These are phyloP conservation scores for Callosobruchus maculatus DNA, from an alignment of 2,888 invertebrate species.

Conservation along the genomic window DNA sequence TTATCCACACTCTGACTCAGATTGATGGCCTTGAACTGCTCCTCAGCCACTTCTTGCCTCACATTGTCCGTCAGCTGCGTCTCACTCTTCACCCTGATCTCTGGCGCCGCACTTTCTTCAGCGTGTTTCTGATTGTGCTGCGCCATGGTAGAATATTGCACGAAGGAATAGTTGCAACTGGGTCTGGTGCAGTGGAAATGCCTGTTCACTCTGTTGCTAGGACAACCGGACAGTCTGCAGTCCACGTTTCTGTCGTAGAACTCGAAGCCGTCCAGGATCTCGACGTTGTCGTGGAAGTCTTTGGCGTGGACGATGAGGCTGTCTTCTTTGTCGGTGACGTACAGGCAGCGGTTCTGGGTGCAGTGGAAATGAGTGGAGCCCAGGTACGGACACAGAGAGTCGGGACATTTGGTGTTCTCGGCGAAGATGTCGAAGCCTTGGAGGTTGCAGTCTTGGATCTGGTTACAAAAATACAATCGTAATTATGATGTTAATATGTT, in stretches of 20 bases:
- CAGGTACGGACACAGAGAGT: slow-evolving; percentile 68
- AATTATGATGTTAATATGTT: too few species aligned
- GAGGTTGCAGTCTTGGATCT: slow-evolving; percentile 54
- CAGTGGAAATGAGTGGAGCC: slow-evolving; percentile 82
- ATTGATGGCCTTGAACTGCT: slow-evolving; percentile 41
- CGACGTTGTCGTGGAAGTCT: slow-evolving; percentile 80
- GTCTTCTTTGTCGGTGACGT: slow-evolving; percentile 74
- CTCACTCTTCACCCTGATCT: slow-evolving; percentile 31
- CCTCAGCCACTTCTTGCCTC: slow-evolving; percentile 24
- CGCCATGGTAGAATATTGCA: slow-evolving; percentile 70
- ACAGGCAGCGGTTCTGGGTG: slow-evolving; percentile 76
- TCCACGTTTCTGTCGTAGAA: slow-evolving; percentile 75
- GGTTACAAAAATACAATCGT: slow-evolving; percentile 16
- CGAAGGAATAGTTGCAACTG: slow-evolving; percentile 69
- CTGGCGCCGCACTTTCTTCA: slow-evolving; percentile 36
- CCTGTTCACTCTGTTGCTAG: slow-evolving; percentile 65
- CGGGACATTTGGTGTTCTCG: slow-evolving; percentile 67
- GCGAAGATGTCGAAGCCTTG: slow-evolving; percentile 62
- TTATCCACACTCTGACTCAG: slow-evolving; percentile 38
- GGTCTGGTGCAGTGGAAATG: slow-evolving; percentile 75
- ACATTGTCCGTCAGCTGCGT: slow-evolving; percentile 32
- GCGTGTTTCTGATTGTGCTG: slow-evolving; percentile 68
- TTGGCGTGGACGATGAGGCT: slow-evolving; percentile 78
- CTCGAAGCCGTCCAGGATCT: slow-evolving; percentile 80
- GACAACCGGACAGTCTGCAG: slow-evolving; percentile 64